phyloP scores from a whole-genome alignment of 1,140 invertebrate genomes.

The Sycobia sp. region DNA sequence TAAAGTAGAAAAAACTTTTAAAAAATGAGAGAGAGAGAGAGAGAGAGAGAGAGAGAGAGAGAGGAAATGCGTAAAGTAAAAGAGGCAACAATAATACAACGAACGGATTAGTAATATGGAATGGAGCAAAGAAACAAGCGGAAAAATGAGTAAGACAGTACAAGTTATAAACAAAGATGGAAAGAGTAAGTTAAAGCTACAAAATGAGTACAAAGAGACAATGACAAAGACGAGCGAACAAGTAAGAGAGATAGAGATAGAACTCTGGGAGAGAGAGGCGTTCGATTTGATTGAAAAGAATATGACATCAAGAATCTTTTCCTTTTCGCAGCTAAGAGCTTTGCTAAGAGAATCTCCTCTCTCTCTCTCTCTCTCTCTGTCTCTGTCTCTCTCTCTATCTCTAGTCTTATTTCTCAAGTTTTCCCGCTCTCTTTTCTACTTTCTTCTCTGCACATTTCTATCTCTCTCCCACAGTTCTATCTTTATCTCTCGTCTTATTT shows the following conservation, averaged over 20 bases:
- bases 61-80: too few relatives aligned
- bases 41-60: too few relatives aligned
- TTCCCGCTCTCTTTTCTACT: conserved; percentile 42
- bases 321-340: conserved; percentile 53
- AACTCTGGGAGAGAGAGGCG: conserved; percentile 33
- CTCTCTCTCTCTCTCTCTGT: conserved; percentile 23
- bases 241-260: conserved; percentile 20
- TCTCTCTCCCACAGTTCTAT: conserved; percentile 31
- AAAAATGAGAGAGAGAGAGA: conserved; percentile 10
- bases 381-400: too few relatives aligned
- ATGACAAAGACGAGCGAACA: conserved; percentile 50
- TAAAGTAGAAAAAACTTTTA: not conserved
- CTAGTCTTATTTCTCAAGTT: too few relatives aligned
- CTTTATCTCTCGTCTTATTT: conserved; percentile 51
- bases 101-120: conserved; percentile 18
- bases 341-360: too few relatives aligned
- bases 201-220: conserved; percentile 55
- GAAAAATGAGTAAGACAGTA: conserved; percentile 20
- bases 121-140: conserved; percentile 36
- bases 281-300: conserved; percentile 57
- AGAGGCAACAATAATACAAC: conserved; percentile 19
- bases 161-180: conserved; percentile 30
- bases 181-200: conserved; percentile 38
- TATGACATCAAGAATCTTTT: conserved; percentile 46
- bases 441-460: conserved; percentile 29